A percentile compares a stretch with the other conserved stretches of the same genome.
These are phyloP conservation scores for Zaprionus camerounensis DNA, from an alignment of 1,140 invertebrate genomes.

Conservation along the genomic window DNA sequence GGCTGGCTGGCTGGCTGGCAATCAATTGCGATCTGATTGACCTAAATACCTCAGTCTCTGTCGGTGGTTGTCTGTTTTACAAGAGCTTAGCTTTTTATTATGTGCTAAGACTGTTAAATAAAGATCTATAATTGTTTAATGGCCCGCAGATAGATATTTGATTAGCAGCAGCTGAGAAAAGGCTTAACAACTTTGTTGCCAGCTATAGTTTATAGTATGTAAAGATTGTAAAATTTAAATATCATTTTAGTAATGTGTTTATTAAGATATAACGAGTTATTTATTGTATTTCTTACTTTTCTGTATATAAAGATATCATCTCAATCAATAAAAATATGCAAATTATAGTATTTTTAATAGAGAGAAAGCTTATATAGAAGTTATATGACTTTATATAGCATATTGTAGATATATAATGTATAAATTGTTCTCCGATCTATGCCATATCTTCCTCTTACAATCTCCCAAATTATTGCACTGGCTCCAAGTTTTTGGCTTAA, in stretches of 20 bases:
- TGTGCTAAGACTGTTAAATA: slow-evolving; percentile 64
- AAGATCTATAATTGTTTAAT: slow-evolving; percentile 62
- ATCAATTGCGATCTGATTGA: slow-evolving; percentile 48
- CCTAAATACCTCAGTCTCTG: slow-evolving; percentile 55
- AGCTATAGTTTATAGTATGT: background rate
- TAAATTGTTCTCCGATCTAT: too few species aligned
- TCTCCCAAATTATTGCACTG: background rate
- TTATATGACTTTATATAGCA: too few species aligned
- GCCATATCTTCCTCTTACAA: too few species aligned
- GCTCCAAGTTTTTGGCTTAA: slow-evolving; percentile 46
- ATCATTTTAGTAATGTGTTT: too few species aligned
- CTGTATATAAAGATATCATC: too few species aligned
- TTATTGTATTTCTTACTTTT: too few species aligned
- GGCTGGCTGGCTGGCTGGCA: slow-evolving; percentile 7
- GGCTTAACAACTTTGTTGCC: slow-evolving; percentile 49
- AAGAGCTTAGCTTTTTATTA: slow-evolving; percentile 51
- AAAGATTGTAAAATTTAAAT: background rate
- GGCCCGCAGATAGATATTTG: slow-evolving; percentile 40
- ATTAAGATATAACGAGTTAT: too few species aligned
- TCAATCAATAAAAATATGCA: too few species aligned
- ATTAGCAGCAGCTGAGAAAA: slow-evolving; percentile 24
- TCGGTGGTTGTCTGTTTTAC: slow-evolving; percentile 24
- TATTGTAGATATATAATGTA: too few species aligned
- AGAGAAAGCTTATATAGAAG: too few species aligned
- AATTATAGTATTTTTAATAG: too few species aligned